phyloP scores from a whole-genome alignment of 2,888 invertebrate species.

The Mythimna lalbum region DNA sequence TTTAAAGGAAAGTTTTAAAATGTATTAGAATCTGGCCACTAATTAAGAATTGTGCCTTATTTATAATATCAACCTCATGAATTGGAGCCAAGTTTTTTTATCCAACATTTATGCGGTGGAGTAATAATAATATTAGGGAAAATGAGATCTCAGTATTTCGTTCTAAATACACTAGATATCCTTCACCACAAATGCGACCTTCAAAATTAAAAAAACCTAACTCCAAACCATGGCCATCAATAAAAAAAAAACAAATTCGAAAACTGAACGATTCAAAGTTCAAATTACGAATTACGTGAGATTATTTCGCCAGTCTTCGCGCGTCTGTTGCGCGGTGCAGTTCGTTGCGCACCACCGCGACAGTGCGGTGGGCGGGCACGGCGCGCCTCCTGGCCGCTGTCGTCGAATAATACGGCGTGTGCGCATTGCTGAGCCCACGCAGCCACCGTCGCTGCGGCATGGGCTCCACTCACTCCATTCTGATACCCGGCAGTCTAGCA shows the following conservation, averaged over 20 bases:
- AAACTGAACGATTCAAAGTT: slow-evolving; percentile 44
- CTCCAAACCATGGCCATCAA: slow-evolving; percentile 46
- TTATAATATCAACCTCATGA: slow-evolving; percentile 32
- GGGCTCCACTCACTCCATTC: slow-evolving; percentile 97
- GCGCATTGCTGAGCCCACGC: slow-evolving; percentile 96
- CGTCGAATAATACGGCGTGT: slow-evolving; percentile 94
- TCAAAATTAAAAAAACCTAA: slow-evolving; percentile 3
- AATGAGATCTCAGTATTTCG: too few species aligned
- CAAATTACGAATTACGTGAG: slow-evolving; percentile 80
- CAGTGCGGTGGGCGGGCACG: slow-evolving; percentile 96
- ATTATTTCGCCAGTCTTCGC: slow-evolving; percentile 84
- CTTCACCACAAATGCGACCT: neutral
- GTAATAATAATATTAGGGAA: too few species aligned
- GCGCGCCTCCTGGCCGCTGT: slow-evolving; percentile 94
- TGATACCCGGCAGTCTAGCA: slow-evolving; percentile 95
- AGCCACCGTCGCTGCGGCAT: slow-evolving; percentile 97
- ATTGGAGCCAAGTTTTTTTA: slow-evolving; percentile 33
- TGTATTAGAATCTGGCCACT: slow-evolving; percentile 48
- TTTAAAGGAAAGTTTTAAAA: slow-evolving; percentile 54
- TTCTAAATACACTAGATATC: neutral
- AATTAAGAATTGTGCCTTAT: slow-evolving; percentile 50
- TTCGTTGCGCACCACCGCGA: slow-evolving; percentile 97
- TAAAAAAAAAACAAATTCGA: slow-evolving; percentile 36
- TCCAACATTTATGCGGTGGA: slow-evolving; percentile 6
- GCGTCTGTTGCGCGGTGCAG: slow-evolving; percentile 76